phyloP scores from a whole-genome alignment of 2,113 vertebrate species.

The Eublepharis macularius region DNA sequence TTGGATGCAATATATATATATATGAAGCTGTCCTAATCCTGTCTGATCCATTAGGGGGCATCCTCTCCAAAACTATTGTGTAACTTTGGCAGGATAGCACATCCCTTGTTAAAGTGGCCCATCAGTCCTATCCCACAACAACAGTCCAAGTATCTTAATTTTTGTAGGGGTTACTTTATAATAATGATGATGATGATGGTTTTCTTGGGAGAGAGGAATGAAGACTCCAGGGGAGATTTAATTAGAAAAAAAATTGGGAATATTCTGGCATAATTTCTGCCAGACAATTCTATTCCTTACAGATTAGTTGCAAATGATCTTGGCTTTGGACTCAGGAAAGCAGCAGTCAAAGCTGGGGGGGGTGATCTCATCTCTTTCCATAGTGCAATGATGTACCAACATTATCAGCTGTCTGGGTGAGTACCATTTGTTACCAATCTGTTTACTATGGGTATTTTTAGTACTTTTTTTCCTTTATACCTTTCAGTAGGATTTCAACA shows the following conservation, averaged over 20 bases:
- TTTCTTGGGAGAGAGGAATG: neutral
- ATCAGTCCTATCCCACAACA: too few species aligned
- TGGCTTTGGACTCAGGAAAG: conserved; percentile 48
- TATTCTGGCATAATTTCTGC: conserved; percentile 42
- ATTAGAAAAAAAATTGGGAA: conserved; percentile 21
- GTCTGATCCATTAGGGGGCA: too few species aligned
- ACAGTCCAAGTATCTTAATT: too few species aligned
- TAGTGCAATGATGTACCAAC: conserved; percentile 29
- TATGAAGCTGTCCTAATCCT: too few species aligned
- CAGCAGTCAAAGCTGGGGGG: conserved; percentile 25
- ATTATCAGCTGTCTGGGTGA: neutral
- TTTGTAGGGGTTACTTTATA: too few species aligned
- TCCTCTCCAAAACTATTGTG: too few species aligned
- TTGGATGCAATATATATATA: too few species aligned
- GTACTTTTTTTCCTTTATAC: conserved; percentile 2
- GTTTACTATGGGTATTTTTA: conserved; percentile 38
- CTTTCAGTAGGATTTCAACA: neutral
- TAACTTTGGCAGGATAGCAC: too few species aligned
- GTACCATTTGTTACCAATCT: conserved; percentile 36
- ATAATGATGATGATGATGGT: too few species aligned
- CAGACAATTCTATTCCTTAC: conserved; percentile 55
- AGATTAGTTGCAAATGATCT: conserved; percentile 36
- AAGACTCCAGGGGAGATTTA: conserved; percentile 7
- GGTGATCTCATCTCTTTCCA: conserved; percentile 33
- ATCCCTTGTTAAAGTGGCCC: too few species aligned